Percentiles rank a stretch among this genome's conserved stretches.
phyloP scores from a whole-genome alignment of 2,113 vertebrate genomes.

The Stigmatopora nigra region DNA sequence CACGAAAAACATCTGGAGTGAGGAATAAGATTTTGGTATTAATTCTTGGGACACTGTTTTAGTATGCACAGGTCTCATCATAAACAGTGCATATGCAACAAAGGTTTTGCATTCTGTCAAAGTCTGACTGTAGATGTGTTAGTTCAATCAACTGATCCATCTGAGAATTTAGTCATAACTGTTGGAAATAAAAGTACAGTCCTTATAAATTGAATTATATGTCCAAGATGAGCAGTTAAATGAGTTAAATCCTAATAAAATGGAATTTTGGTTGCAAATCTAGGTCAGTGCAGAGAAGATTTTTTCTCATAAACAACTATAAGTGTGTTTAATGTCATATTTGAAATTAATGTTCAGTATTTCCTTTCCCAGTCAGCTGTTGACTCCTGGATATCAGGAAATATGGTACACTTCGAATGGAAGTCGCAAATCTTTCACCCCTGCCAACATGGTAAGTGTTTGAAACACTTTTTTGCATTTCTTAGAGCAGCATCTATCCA shows the following conservation, averaged over 20 bases:
- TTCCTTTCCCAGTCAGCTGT: conserved; percentile 73
- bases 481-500: not conserved
- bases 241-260: too few species aligned
- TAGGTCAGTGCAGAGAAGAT: too few species aligned
- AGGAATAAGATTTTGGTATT: conserved; percentile 10
- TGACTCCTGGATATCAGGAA: conserved; percentile 84
- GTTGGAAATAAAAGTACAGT: too few species aligned
- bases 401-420: conserved; percentile 78
- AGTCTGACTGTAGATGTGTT: not conserved
- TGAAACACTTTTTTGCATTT: not conserved
- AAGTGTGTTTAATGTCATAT: not conserved
- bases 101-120: conserved; percentile 14
- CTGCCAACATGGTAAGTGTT: conserved; percentile 72
- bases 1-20: conserved; percentile 46
- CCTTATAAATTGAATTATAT: too few species aligned
- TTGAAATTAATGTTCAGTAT: conserved; percentile 5
- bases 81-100: conserved; percentile 28
- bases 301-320: too few species aligned
- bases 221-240: too few species aligned
- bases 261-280: too few species aligned
- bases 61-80: conserved; percentile 10
- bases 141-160: not conserved
- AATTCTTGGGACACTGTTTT: conserved; percentile 42
- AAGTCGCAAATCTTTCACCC: conserved; percentile 59
- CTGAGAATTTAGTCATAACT: not conserved